Evolutionary conservation across 37 sponge, comb jelly and placozoan genomes (phyloP).

Genomic region (Geodia barretti): DNA sequence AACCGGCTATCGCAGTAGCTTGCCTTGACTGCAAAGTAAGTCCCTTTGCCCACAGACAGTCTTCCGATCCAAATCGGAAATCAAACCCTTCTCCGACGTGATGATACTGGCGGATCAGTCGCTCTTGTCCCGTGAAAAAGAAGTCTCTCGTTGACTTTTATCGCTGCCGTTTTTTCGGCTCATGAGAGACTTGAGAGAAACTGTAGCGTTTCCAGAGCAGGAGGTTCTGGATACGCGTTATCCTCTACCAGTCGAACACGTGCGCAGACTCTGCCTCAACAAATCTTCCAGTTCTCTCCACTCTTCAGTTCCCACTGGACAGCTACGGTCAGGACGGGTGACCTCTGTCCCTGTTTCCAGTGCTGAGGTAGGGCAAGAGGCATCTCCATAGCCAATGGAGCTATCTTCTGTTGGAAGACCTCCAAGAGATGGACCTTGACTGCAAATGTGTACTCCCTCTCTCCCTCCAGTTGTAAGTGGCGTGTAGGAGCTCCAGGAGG

Average conservation of each 20-base stretch:
- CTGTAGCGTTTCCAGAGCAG: slow-evolving; percentile 60
- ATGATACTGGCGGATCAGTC: slow-evolving; percentile 32
- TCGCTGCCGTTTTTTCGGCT: slow-evolving; percentile 44
- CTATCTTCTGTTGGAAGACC: neutral
- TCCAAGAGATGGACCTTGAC: neutral
- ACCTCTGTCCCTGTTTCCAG: neutral
- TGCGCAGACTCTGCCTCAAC: slow-evolving; percentile 39
- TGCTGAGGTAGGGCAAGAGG: neutral
- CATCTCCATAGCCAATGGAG: neutral
- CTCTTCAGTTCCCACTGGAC: slow-evolving; percentile 14
- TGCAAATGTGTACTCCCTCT: neutral
- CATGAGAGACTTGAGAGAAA: slow-evolving; percentile 52
- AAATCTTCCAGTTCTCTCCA: slow-evolving; percentile 17
- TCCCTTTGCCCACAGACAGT: slow-evolving; percentile 74
- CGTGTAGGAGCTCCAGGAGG: no score
- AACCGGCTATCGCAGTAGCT: slow-evolving; percentile 63
- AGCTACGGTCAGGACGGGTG: neutral
- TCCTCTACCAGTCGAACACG: slow-evolving; percentile 10
- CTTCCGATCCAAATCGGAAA: slow-evolving; percentile 50
- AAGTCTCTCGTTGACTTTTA: slow-evolving; percentile 41
- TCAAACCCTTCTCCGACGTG: slow-evolving; percentile 69
- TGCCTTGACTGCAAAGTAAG: slow-evolving; percentile 86
- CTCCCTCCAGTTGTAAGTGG: slow-evolving; percentile 13
- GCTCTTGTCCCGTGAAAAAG: slow-evolving; percentile 74
- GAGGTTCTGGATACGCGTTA: slow-evolving; percentile 69